Base-by-base conservation (phyloP, 2,888 invertebrate species). In the Cataglyphis rosenhaueri region DNA sequence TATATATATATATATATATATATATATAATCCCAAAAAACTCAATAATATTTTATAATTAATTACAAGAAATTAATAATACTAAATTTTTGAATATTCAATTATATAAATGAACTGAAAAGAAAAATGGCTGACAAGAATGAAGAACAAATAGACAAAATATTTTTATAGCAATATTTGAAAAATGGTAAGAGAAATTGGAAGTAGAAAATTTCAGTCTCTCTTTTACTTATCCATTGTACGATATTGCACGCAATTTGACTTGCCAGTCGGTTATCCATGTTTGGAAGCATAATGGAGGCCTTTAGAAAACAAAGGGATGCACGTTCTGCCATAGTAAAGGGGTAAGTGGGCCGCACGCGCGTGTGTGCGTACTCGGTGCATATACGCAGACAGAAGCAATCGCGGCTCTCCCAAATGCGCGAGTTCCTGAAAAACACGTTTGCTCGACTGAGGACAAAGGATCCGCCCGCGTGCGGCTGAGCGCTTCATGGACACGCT, bases 201-300 rank as follows among this genome's bases (percentile, higher is more conserved):
- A 18, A 48, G 15, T 10, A 29, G 18, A 52, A n/a, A n/a, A n/a
- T 38, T 68, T 66, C 32, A 12, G 38, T 76, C n/a, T 12, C 15
- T 15, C 29, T 57, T 76, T 66, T 44, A 68, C 68, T 68, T 57
- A 15, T n/a, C n/a, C 5, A 66, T 66, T 68, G 41, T 68, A 21
- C 21, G 8, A 38, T 32, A 75, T 68, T 76, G 70, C 68, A 38
- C 29, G 41, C 76, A 29, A 76, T 57, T 68, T 76, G 68, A 68
- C 76, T 68, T 76, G 68, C 68, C 76, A 55, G 68, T 76, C 55
- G 70, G 68, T 76, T 76, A 68, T 76, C 70, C 68, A 8, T 76
- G 68, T 76, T 76, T 66, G 76, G 41, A 76, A 76, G 76, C 70
- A 76, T 76, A 76, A 76, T 76, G 25, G 76, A 68, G 70, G 70